A percentile compares a stretch with the other conserved stretches of the same genome.
phyloP scores from a whole-genome alignment of 1,140 invertebrate species.

The Drosophila pandora region DNA sequence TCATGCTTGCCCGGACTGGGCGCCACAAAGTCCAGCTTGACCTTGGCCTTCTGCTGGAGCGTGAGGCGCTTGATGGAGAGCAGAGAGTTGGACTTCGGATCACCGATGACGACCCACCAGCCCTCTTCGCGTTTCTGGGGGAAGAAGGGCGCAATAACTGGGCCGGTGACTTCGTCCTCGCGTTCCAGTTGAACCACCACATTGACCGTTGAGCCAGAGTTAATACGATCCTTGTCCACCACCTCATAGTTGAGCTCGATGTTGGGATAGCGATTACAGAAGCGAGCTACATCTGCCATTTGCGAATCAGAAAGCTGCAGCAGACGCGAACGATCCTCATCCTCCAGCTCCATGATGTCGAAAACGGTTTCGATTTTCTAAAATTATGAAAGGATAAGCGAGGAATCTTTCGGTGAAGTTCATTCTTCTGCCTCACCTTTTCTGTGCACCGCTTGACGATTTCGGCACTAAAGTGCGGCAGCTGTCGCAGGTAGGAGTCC shows the following conservation, averaged over 20 bases:
- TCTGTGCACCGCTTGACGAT: slow-evolving; percentile 96
- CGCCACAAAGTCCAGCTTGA: slow-evolving; percentile 98
- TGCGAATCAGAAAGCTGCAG: slow-evolving; percentile 93
- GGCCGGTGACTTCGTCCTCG: slow-evolving; percentile 98
- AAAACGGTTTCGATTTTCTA: slow-evolving; percentile 97
- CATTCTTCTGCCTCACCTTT: slow-evolving; percentile 84
- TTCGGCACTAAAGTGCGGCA: slow-evolving; percentile 97
- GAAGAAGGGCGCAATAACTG: slow-evolving; percentile 99
- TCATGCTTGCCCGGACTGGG: slow-evolving; percentile 93
- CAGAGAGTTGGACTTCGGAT: slow-evolving; percentile 96
- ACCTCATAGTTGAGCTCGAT: slow-evolving; percentile 98
- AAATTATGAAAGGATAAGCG: slow-evolving; percentile 33
- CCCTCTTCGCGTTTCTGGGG: slow-evolving; percentile 99
- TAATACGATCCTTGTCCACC: slow-evolving; percentile 91
- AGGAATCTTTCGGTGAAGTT: fast-evolving
- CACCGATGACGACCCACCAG: slow-evolving; percentile 99
- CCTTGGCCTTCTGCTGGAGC: slow-evolving; percentile 96
- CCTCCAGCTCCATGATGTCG: slow-evolving; percentile 99
- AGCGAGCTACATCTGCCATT: slow-evolving; percentile 98
- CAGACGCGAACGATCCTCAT: slow-evolving; percentile 94
- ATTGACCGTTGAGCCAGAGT: slow-evolving; percentile 92
- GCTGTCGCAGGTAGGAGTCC: slow-evolving; percentile 98
- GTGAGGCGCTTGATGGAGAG: slow-evolving; percentile 98
- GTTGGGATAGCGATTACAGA: slow-evolving; percentile 99
- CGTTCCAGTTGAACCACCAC: slow-evolving; percentile 96